phyloP scores from a whole-genome alignment of 37 sponge, comb jelly and placozoan genomes.

The Hormiphora californensis region DNA sequence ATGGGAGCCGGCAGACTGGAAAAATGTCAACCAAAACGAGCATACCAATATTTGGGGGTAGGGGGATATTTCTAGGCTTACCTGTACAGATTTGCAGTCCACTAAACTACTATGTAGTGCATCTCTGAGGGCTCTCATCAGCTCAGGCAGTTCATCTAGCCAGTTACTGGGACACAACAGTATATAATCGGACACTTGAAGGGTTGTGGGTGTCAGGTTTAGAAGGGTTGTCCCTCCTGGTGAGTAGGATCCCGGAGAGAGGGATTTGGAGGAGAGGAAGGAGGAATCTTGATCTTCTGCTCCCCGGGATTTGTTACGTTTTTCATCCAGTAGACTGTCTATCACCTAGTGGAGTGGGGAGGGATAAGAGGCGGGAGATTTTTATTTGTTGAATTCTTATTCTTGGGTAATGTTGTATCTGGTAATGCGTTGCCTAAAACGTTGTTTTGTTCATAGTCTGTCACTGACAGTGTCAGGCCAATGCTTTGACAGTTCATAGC shows the following conservation, averaged over 20 bases:
- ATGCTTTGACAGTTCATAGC: not conserved
- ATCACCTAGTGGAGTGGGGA: no score
- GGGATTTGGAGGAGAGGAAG: not conserved
- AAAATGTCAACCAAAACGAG: not conserved
- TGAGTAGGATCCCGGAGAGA: not conserved
- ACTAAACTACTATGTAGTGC: constrained; percentile 30
- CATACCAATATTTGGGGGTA: not conserved
- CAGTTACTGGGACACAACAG: constrained; percentile 30
- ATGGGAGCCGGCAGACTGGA: no score
- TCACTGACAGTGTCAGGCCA: no score
- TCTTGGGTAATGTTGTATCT: no score
- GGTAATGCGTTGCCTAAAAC: no score
- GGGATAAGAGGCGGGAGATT: no score
- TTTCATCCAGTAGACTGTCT: not conserved
- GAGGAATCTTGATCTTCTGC: not conserved
- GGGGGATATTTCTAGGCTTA: not conserved
- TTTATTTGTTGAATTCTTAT: no score
- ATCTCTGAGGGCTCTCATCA: constrained; percentile 44
- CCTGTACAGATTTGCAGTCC: constrained; percentile 44
- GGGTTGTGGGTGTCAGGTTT: not conserved
- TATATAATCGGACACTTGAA: constrained; percentile 12
- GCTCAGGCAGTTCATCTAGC: constrained; percentile 39
- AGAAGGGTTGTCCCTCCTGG: not conserved
- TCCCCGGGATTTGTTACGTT: not conserved
- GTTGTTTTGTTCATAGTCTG: no score